Base-by-base conservation (phyloP, 2,888 invertebrate genomes). In the Crocallis elinguaria region DNA sequence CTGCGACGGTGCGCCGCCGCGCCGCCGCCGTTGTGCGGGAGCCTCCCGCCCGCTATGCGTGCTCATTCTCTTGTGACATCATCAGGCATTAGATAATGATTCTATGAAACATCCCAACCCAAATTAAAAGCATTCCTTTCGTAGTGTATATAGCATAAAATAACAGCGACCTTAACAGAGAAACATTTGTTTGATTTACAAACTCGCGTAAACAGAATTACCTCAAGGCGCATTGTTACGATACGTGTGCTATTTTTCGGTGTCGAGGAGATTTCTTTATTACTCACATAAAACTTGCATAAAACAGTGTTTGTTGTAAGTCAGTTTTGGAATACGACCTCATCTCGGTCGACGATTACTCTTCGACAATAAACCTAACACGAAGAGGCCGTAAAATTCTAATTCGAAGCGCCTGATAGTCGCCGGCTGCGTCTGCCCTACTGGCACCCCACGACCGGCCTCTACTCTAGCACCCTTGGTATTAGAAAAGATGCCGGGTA, bases 311-410 rank as follows among this genome's bases (percentile, higher is more conserved):
- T 86, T 88, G 87, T 77, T 84, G 82, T 84, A 82, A 86, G 85
- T 86, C 83, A 83, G 86, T 86, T 88, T 85, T 83, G 85, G 88
- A 84, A 86, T 86, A 85, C 87, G 85, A 84, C 75, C 86, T 86
- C 88, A 86, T 87, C 87, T 86, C 82, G 86, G 85, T 82, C 80
- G 81, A 77, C 82, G 84, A 88, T 88, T 85, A 85, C 85, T 84
- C 78, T 73, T 83, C 82, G 82, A 85, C 86, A 82, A 79, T 88
- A 88, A 89, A 89, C 88, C 88, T 83, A 88, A 89, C 88, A 88
- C 88, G 88, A 88, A 90, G 87, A 88, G 87, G 82, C 77, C 80
- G 84, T 88, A 86, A 88, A 89, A 90, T 79, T 88, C 87, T 87
- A 87, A 88, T 89, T 88, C 79, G 79, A 85, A 83, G 80, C 81